Conservation (phyloP, 2,888 invertebrate species). For the Kuschelorhynchus macadamiae region DNA sequence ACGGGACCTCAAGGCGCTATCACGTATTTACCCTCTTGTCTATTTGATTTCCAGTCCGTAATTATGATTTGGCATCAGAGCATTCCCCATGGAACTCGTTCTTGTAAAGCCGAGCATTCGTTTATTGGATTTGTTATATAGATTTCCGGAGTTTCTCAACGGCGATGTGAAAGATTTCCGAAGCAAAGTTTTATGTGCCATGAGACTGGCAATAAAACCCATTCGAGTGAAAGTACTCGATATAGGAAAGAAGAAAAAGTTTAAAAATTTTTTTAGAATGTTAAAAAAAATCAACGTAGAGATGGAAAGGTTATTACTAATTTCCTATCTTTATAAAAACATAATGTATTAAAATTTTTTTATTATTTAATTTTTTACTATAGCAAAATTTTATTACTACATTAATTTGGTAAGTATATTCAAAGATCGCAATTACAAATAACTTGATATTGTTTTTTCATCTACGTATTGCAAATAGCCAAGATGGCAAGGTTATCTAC, state of each 20-base stretch:
- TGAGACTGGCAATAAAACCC: slow-evolving; percentile 47
- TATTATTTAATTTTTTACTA: no score
- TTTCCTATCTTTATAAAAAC: no score
- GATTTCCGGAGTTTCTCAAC: slow-evolving; percentile 33
- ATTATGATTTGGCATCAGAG: slow-evolving; percentile 45
- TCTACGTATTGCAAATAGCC: no score
- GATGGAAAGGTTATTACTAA: no score
- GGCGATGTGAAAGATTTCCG: slow-evolving; percentile 48
- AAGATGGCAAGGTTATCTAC: no score
- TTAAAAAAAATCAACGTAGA: no score
- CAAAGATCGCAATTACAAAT: no score
- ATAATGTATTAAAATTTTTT: no score
- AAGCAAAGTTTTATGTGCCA: slow-evolving; percentile 48
- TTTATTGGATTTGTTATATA: slow-evolving; percentile 50
- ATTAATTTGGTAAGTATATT: no score
- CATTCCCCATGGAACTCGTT: slow-evolving; percentile 35
- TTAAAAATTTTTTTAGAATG: no score
- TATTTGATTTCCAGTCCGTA: slow-evolving; percentile 39
- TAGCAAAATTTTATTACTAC: no score
- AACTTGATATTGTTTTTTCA: no score
- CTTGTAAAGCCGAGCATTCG: slow-evolving; percentile 43
- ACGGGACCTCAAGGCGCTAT: slow-evolving; percentile 5
- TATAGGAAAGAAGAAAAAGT: slow-evolving; percentile 28
- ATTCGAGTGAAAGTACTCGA: slow-evolving; percentile 21
- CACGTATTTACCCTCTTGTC: slow-evolving; percentile 43